Evolutionary conservation across 2,888 invertebrate species (phyloP).

Genomic region (Embidobia sp.): DNA sequence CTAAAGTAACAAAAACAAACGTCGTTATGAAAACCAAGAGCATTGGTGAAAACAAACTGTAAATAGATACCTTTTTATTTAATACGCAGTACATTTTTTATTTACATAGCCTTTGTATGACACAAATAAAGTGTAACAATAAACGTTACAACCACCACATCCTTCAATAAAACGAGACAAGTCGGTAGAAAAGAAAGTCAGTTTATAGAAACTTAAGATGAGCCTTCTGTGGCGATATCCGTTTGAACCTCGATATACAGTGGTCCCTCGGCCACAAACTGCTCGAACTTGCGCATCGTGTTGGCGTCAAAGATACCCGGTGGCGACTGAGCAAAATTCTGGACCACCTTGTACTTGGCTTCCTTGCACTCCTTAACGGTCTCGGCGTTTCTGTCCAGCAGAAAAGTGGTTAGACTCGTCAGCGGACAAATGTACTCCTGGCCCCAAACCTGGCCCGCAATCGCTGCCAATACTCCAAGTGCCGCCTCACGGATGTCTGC

Average conservation of each 20-base stretch:
- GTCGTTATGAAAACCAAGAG: slow-evolving; percentile 27
- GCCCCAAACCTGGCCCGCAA: slow-evolving; percentile 91
- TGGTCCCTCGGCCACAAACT: slow-evolving; percentile 90
- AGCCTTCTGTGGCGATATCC: slow-evolving; percentile 90
- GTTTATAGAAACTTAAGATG: slow-evolving; percentile 69
- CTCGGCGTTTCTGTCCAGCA: slow-evolving; percentile 89
- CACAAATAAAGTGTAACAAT: background rate
- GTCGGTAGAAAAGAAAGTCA: background rate
- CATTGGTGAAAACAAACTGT: slow-evolving; percentile 38
- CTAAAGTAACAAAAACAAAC: background rate
- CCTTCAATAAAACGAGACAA: background rate
- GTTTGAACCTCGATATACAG: slow-evolving; percentile 87
- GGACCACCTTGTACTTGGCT: slow-evolving; percentile 88
- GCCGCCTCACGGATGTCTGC: slow-evolving; percentile 88
- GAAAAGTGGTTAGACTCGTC: slow-evolving; percentile 90
- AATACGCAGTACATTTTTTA: slow-evolving; percentile 28
- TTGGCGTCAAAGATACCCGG: slow-evolving; percentile 85
- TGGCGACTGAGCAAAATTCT: slow-evolving; percentile 83
- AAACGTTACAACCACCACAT: background rate
- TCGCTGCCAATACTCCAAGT: slow-evolving; percentile 85
- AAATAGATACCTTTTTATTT: slow-evolving; percentile 60
- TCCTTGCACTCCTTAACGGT: slow-evolving; percentile 88
- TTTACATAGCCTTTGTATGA: slow-evolving; percentile 26
- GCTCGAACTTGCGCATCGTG: slow-evolving; percentile 85
- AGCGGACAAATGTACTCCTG: slow-evolving; percentile 87